Evolutionary conservation across 2,797 vertebrate genomes (phyloP).

Genomic region (Stomatorhinus walkeri): DNA sequence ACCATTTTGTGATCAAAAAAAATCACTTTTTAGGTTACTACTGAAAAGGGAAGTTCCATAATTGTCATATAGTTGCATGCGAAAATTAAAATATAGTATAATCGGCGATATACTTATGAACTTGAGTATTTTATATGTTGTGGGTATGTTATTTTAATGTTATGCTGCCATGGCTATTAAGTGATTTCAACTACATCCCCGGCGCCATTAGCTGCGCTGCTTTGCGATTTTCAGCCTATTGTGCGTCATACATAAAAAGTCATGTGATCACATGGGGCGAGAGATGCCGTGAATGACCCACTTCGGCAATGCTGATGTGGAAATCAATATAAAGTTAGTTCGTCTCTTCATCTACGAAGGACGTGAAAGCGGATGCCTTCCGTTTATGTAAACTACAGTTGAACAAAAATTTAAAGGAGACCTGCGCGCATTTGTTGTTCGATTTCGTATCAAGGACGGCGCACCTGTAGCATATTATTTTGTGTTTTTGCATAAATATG

Average conservation of each 20-base stretch:
- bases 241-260: slow-evolving; percentile 12
- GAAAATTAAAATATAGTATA: background rate
- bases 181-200: background rate
- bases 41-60: background rate
- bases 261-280: slow-evolving; percentile 31
- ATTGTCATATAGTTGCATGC: background rate
- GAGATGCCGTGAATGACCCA: slow-evolving; percentile 44
- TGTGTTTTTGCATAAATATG: background rate
- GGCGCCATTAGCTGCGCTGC: background rate
- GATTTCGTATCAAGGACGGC: background rate
- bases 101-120: background rate
- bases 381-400: background rate
- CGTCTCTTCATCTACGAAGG: background rate
- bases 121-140: background rate
- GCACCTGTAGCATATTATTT: background rate
- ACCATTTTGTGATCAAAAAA: slow-evolving; percentile 13
- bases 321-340: background rate
- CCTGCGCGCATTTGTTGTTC: background rate
- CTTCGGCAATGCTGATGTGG: slow-evolving; percentile 31
- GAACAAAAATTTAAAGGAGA: background rate
- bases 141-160: background rate
- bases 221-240: background rate
- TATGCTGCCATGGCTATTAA: background rate
- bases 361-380: background rate
- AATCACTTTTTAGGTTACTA: background rate